Evolutionary conservation across 2,113 vertebrate genomes (phyloP), one percentile per base, ranked within the genome.

Genomic region (Hirundichthys speculiger): DNA sequence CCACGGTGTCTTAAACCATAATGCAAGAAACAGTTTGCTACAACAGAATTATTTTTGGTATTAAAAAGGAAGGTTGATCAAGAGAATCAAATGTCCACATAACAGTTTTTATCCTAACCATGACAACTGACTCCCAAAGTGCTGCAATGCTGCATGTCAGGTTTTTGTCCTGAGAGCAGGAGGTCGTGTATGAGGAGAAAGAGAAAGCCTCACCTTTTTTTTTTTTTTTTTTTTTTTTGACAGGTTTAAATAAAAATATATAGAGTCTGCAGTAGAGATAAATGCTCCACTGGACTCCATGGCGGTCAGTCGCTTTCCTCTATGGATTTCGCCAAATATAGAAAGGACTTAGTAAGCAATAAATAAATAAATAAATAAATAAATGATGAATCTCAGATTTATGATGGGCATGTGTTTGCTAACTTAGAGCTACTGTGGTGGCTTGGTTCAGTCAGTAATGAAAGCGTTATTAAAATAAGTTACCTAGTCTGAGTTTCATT

Each of bases 161-260:
- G 16, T 51, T 62, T 66, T 59, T 40, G 9, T 42, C 53, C 69
- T 40, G 52, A 30, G 21, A 71, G 48, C 3, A 4, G 25, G 24
- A 68, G 47, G 18, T 66, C 48, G 13, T 46, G 3, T n/a, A 18
- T n/a, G n/a, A n/a, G 45, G 27, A 27, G 53, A 57, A 70, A 60
- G 18, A 48, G 46, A 60, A 38, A 25, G 19, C 20, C 51, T 71
- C 9, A 12, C 21, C 54, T 61, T 21, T 38, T 66, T n/a, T n/a
- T n/a, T n/a, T n/a, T n/a, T n/a, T n/a, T 61, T 21, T 38, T 66
- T n/a, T n/a, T n/a, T n/a, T 53, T 60, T 15, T 76, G 75, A 66
- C 73, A 73, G 51, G 40, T 71, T 49, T 54, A 71, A 80, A 82
- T 71, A 57, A 77, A 82, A 82, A 82, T 54, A 82, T 54, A 66